Conservation (phyloP, 2,888 invertebrate species). For the Cheilosia grossa region DNA sequence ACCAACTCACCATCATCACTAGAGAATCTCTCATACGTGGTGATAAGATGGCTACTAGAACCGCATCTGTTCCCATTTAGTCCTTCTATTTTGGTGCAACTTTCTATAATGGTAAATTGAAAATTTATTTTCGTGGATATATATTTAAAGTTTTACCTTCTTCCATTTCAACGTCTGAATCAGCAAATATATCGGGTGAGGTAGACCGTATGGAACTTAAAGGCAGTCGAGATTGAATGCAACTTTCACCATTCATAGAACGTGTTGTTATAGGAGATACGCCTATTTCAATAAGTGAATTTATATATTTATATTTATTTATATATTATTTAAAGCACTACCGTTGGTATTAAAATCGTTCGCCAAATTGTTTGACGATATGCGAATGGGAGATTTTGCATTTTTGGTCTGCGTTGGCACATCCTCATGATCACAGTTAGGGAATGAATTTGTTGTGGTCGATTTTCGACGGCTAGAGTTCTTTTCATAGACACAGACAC, state of each 20-base stretch:
- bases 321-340: not conserved
- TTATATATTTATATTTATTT: too few species aligned
- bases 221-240: not conserved
- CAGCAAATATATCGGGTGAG: slow-evolving; percentile 82
- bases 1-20: slow-evolving; percentile 80
- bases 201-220: slow-evolving; percentile 72
- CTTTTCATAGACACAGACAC: too few species aligned
- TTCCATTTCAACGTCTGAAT: slow-evolving; percentile 79
- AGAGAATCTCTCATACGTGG: slow-evolving; percentile 79
- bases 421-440: not conserved
- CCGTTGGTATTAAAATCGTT: not conserved
- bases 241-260: slow-evolving; percentile 4
- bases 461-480: too few species aligned
- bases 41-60: slow-evolving; percentile 60
- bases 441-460: not conserved
- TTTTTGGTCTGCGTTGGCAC: not conserved
- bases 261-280: not conserved
- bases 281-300: not conserved
- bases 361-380: not conserved
- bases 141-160: slow-evolving; percentile 20
- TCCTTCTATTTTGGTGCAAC: slow-evolving; percentile 11
- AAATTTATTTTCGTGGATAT: not conserved
- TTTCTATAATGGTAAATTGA: slow-evolving; percentile 20
- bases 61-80: slow-evolving; percentile 12
- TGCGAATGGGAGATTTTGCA: not conserved